Evolutionary conservation across 1,140 invertebrate genomes (phyloP), one percentile per base, ranked within the genome.

Genomic region (Drosophila kanapiae): DNA sequence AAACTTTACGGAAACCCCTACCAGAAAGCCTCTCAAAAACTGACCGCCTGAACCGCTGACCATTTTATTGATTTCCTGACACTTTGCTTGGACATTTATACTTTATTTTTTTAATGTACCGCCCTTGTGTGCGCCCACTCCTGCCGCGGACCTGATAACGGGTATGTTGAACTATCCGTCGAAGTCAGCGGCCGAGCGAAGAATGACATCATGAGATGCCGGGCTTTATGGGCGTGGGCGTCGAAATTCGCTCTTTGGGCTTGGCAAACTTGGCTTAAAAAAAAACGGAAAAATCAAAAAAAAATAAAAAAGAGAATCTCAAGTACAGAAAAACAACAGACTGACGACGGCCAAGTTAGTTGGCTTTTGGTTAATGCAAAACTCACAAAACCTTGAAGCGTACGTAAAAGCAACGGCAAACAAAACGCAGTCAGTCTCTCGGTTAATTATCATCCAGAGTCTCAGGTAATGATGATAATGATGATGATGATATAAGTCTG

Each of bases 341-440:
- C 75, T 23, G 23, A 48, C 69, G 48, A 60, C 64, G 58, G 63
- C 40, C 79, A 56, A 69, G 48, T 79, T 74, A 63, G 80, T 80
- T 88, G 45, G 76, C 68, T 74, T 61, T 78, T 49, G 69, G 64
- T 76, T 90, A 84, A 88, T 88, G 84, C 85, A 87, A 78, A 78
- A 84, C 77, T 80, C 80, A 88, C 54, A 84, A 82, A 90, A 88
- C 85, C 84, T 90, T 88, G 85, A 88, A 90, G 80, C 77, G 71
- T 64, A 74, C 84, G 77, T 68, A 72, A 74, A 68, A 84, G 72
- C 85, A 80, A 90, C 85, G 74, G 62, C 85, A 88, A 90, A 88
- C 78, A 78, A 81, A 74, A 84, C 85, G 85, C 74, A 78, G 59
- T 57, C 74, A 80, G 59, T 57, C 67, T 54, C 63, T 43, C 23